Percentiles rank a stretch among this genome's conserved stretches.
Conservation (phyloP, 2,888 invertebrate species). For the Xestobium rufovillosum region DNA sequence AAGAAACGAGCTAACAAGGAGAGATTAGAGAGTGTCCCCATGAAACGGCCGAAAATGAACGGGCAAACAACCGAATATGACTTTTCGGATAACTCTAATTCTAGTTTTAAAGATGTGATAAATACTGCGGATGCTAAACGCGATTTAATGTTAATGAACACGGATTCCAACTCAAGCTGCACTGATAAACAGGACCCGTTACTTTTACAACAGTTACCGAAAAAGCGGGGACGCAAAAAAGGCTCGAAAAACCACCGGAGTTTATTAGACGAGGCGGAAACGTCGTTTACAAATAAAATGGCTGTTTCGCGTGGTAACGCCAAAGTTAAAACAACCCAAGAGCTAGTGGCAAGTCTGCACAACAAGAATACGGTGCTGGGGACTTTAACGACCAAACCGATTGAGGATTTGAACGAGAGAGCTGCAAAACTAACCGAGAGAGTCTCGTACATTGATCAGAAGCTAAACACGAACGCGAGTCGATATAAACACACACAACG, state of each 20-base stretch:
- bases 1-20: slow-evolving; percentile 29
- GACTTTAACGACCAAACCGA: slow-evolving; percentile 24
- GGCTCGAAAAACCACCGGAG: slow-evolving; percentile 50
- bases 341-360: slow-evolving; percentile 70
- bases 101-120: slow-evolving; percentile 40
- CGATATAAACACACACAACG: slow-evolving; percentile 36
- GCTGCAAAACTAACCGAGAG: slow-evolving; percentile 42
- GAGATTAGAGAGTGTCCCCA: slow-evolving; percentile 20
- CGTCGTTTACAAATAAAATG: slow-evolving; percentile 50
- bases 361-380: slow-evolving; percentile 29
- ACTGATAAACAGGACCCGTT: slow-evolving; percentile 41
- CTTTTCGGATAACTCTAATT: slow-evolving; percentile 42
- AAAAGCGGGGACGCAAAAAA: slow-evolving; percentile 54
- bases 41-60: slow-evolving; percentile 44
- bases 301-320: slow-evolving; percentile 49
- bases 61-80: slow-evolving; percentile 42
- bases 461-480: slow-evolving; percentile 38
- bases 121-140: slow-evolving; percentile 21
- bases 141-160: slow-evolving; percentile 37
- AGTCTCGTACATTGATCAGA: slow-evolving; percentile 41
- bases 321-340: slow-evolving; percentile 70
- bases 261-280: slow-evolving; percentile 47
- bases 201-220: slow-evolving; percentile 42
- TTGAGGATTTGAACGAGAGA: slow-evolving; percentile 39
- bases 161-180: slow-evolving; percentile 48